Base-by-base conservation (phyloP, 2,113 vertebrate species). In the Paracanthobrama guichenoti region DNA sequence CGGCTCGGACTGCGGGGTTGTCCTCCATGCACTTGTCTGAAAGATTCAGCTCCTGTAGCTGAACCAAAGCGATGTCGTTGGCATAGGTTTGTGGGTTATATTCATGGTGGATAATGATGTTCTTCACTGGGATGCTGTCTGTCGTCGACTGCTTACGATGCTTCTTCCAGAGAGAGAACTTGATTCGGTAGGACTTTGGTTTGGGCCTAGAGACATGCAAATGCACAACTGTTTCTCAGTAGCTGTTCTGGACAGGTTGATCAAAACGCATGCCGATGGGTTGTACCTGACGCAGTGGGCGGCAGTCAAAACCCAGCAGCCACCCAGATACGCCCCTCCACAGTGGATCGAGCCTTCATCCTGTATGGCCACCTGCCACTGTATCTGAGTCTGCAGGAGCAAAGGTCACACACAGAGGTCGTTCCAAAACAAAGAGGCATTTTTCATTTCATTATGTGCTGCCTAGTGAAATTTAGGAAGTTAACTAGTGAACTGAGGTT, bases 221-320 rank as follows among this genome's bases (percentile, higher is more conserved):
- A 64, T 14, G 12, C 48, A 71, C 50, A 26, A 6, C 9, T 10
- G 16, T 1, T 20, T 46, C 9, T 16, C 5, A 20, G 7, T 69
- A 0, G 18, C 0, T 4, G 9, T 22, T 69, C 31, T 2, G 66
- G 39, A 69, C 35, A 42, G 66, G 4, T 67, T 10, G 3, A 69
- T 12, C 2, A 0, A 22, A 69, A n/a, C 3, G 14, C 9, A 24
- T 53, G n/a, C 12, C 42, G 79, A 72, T 18, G 74, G 77, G 53
- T 28, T 76, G 85, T 90, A 98, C 97, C 96, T 96, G 93, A 98
- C 95, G 69, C 98, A 98, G 82, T 98, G 97, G 75, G 98, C 98
- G 22, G 98, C 97, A 0, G 98, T 99, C 89, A 99, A 20, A 22
- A 99, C 79, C 97, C 97, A 99, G 83, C 98, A 99, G 83, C 95